Base-by-base conservation (phyloP, 2,888 invertebrate genomes). In the Steromphala cineraria region DNA sequence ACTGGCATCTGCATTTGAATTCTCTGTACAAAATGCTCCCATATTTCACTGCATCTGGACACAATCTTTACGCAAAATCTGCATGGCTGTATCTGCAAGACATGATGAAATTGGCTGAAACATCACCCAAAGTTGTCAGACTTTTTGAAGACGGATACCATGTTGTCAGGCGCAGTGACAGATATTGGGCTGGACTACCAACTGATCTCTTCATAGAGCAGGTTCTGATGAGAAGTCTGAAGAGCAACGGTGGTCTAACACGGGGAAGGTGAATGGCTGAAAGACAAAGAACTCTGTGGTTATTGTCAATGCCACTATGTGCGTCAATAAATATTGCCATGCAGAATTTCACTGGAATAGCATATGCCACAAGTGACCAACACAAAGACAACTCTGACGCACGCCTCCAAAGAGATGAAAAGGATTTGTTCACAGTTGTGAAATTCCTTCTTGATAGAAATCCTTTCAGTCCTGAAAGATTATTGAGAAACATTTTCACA, bases 401-500 rank as follows among this genome's bases (percentile, higher is more conserved):
- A n/a, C 53, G 53, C 2, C 3, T 53, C 4, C 3, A 53, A 3
- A 53, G 10, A 19, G n/a, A 53, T 13, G 3, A n/a, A 3, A n/a
- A 75, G 75, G 85, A 87, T 56, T 83, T 77, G 7, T 2, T 36
- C 15, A 21, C 46, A 52, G 7, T 85, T 0, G 36, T 85, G 15
- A 7, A 15, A 13, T 82, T 75, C 67, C 67, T 86, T 2, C 17
- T 79, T n/a, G 55, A 67, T 0, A 75, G 81, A 21, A 82, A 80
- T 75, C 87, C 86, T 8, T 85, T 86, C 53, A 46, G 2, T 0
- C 3, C n/a, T 17, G 80, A 82, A 10, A 7, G 17, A 53, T 19
- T 40, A 52, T 80, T 87, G 10, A 53, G 81, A 28, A 87, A 76
- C 71, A 83, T 87, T 24, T 74, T 75, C 13, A 84, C 82, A 46